Evolutionary conservation across 1,140 invertebrate species (phyloP).

Genomic region (Papilio machaon): DNA sequence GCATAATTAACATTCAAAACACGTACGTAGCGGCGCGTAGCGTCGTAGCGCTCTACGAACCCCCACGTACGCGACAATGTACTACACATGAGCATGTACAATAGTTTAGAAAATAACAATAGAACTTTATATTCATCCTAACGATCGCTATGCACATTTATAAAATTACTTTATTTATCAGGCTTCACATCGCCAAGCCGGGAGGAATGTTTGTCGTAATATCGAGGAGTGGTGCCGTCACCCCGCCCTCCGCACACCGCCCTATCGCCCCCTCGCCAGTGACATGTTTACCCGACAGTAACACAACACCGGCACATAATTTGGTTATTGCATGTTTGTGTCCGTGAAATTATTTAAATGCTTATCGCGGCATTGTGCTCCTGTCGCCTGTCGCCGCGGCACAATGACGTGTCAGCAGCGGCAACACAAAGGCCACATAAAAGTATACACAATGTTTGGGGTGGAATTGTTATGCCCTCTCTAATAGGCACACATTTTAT

Average conservation of each 20-base stretch:
- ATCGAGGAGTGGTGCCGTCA: neutral
- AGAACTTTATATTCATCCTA: conserved; percentile 11
- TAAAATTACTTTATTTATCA: conserved; percentile 14
- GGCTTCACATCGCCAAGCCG: neutral
- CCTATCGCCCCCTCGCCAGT: neutral
- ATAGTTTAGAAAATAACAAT: conserved; percentile 3
- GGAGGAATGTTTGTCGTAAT: neutral
- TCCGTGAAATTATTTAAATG: conserved; percentile 43
- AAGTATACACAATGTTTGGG: conserved; percentile 1
- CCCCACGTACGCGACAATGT: neutral
- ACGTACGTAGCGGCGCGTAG: conserved; percentile 33
- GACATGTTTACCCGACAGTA: conserved; percentile 5
- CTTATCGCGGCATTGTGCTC: conserved; percentile 30
- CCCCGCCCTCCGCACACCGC: neutral
- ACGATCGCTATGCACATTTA: conserved; percentile 8
- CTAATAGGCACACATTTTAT: neutral
- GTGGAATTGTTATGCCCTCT: neutral
- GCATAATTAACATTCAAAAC: conserved; percentile 1
- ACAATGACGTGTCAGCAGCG: conserved; percentile 7
- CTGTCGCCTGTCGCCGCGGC: neutral
- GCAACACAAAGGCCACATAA: neutral
- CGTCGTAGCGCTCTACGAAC: conserved; percentile 32
- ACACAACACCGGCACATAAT: conserved; percentile 34
- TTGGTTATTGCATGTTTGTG: conserved; percentile 28
- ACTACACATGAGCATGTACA: conserved; percentile 22